Base-by-base conservation (phyloP, 2,888 invertebrate genomes). In the Erannis defoliaria region DNA sequence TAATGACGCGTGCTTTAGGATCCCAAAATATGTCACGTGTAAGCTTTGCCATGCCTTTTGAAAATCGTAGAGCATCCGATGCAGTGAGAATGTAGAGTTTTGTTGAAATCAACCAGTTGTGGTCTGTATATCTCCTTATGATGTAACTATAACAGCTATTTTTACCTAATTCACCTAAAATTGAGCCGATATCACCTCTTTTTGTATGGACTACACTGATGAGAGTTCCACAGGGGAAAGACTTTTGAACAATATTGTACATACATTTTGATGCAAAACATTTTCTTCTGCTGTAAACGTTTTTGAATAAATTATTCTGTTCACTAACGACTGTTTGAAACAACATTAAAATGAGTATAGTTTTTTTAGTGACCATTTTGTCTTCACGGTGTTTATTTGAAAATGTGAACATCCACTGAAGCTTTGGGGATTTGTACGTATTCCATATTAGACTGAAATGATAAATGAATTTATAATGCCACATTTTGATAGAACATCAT, bases 11-110 rank as follows among this genome's bases (percentile, higher is more conserved):
- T 9, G 81, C 85, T 69, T 70, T 77, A 12, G 88, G 82, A 60
- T 85, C 83, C 86, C 85, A 88, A 59, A 79, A 76, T 21, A 76
- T 53, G 58, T 87, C 83, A 21, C 68, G 75, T 18, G 72, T 67
- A 29, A 87, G 43, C 14, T 68, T 62, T 3, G 64, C 21, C 40
- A 87, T 64, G 18, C 74, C 77, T 48, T 31, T 26, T 31, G 57
- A 45, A n/a, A 86, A 68, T 31, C 77, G 71, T 1, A 35, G 8
- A 12, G 71, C 35, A 61, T 82, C 60, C 62, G 75, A 60, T 5
- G 72, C 70, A 14, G 70, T 68, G 29, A 87, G 80, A 2, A 88
- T 61, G 43, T 88, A 86, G 2, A 80, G 57, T 26, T 78, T 68
- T 14, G 80, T 72, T 61, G 70, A 65, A 26, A 76, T 53, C 2